Base-by-base conservation (phyloP, 2,113 vertebrate species). In the Saccopteryx leptura region DNA sequence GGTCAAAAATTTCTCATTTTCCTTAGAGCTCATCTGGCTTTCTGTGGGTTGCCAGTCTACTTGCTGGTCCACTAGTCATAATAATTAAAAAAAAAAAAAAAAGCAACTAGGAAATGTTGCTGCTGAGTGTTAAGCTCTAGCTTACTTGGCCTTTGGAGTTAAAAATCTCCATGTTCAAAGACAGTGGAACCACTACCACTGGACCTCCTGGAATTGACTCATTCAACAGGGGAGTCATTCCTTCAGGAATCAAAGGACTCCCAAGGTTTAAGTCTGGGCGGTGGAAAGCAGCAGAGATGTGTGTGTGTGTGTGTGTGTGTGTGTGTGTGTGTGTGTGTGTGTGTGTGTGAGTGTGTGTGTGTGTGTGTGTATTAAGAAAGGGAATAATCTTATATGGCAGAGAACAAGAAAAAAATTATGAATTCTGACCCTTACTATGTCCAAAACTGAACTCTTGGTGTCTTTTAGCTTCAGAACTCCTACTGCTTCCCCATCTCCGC, bases 31-130 rank as follows among this genome's bases (percentile, higher is more conserved):
- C 46, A 19, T 60, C 28, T 26, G 13, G 33, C 17, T 88, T 88
- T 84, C 93, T 89, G 84, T 69, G 15, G 50, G 86, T 95, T 98
- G 80, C 94, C 93, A 91, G 14, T 63, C 0, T 0, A 48, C 71
- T 61, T 75, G 76, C 94, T 82, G 96, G 60, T 76, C 92, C 88
- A 19, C 93, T 95, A 91, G 56, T 90, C 79, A 95, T 87, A 96
- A 7, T 68, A 94, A 94, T 91, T 2, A 39, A 39, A 39, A 39
- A 39, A 39, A 39, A 39, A 39, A 39, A 39, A 39, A 96, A 88
- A 97, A 96, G 76, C 1, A 90, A 93, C 81, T 84, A 96, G 96
- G 86, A 98, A 97, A 97, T 96, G 84, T 97, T 96, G 93, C 48
- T 96, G 39, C 63, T 81, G 90, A 17, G 0, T 91, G 93, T 88